Percentiles rank a stretch among this genome's conserved stretches.
Evolutionary conservation across 2,113 vertebrate genomes (phyloP).

Genomic region (Elgaria multicarinata): DNA sequence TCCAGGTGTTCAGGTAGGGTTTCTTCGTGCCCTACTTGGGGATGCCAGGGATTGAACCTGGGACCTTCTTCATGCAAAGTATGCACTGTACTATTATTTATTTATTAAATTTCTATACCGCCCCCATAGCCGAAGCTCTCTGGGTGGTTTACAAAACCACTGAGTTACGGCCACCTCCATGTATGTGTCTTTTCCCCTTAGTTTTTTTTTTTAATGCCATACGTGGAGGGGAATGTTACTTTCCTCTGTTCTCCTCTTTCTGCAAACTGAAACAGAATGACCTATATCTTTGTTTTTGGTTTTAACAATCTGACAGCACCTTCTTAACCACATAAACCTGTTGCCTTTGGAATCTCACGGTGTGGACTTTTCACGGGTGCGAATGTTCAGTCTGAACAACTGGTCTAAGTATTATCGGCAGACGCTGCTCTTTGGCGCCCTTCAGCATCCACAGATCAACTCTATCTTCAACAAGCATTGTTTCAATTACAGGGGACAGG

Average conservation of each 20-base stretch:
- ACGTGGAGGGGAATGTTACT: too few relatives aligned
- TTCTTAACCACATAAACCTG: constrained; percentile 92
- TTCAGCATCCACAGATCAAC: constrained; percentile 93
- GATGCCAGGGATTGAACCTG: neutral
- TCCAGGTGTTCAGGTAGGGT: neutral
- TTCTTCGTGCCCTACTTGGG: neutral
- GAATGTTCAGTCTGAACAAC: constrained; percentile 93
- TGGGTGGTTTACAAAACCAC: too few relatives aligned
- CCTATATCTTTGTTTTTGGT: constrained; percentile 1
- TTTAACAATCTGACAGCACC: constrained; percentile 77
- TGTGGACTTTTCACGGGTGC: constrained; percentile 94
- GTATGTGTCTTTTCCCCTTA: neutral
- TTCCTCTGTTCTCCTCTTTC: neutral
- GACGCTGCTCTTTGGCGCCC: constrained; percentile 89
- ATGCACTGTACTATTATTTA: too few relatives aligned
- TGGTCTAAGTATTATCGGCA: constrained; percentile 92
- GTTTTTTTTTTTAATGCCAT: neutral
- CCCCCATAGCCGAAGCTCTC: too few relatives aligned
- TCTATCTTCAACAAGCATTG: constrained; percentile 91
- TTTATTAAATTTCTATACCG: too few relatives aligned
- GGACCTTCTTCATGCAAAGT: neutral
- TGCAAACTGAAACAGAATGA: neutral
- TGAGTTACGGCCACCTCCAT: neutral
- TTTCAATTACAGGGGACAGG: constrained; percentile 90
- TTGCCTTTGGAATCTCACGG: constrained; percentile 92